A percentile compares a stretch with the other conserved stretches of the same genome.
These are phyloP conservation scores for Dasyornis broadbenti DNA, from an alignment of 2,113 vertebrate genomes.

Conservation along the genomic window DNA sequence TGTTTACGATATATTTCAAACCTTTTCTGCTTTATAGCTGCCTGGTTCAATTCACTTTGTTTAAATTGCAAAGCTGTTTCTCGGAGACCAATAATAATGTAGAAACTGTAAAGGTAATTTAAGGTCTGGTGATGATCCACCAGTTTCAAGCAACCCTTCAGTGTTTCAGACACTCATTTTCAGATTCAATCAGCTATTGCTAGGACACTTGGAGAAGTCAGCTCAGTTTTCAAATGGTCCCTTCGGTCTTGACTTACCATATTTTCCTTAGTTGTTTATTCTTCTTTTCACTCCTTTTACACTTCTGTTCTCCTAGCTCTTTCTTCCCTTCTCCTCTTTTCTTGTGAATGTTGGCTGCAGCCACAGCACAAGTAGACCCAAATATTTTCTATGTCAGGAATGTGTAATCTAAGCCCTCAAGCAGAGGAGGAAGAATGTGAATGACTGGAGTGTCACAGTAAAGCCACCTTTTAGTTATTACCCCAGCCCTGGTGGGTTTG, in stretches of 20 bases:
- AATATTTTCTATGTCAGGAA: not conserved
- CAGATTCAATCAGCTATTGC: not conserved
- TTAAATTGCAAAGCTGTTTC: not conserved
- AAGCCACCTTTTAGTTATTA: conserved; percentile 34
- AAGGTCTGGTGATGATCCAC: not conserved
- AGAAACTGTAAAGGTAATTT: not conserved
- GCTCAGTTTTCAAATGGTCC: conserved; percentile 8
- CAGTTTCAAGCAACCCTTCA: not conserved
- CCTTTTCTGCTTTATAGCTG: not conserved
- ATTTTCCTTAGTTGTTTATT: not conserved
- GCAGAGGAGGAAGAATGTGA: not conserved
- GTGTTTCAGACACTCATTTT: not conserved
- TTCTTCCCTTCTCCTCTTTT: not conserved
- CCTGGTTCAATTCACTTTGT: not conserved
- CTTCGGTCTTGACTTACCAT: not conserved
- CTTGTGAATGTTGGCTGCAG: not conserved
- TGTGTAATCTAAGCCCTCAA: not conserved
- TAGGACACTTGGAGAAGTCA: not conserved
- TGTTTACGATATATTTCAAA: not conserved
- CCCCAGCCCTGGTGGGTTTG: not conserved
- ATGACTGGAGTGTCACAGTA: not conserved
- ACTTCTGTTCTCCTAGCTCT: not conserved
- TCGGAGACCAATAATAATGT: not conserved
- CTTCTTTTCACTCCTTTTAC: not conserved
- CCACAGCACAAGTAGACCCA: not conserved